Evolutionary conservation across 2,888 invertebrate species (phyloP).

Genomic region (Cabera pusaria): DNA sequence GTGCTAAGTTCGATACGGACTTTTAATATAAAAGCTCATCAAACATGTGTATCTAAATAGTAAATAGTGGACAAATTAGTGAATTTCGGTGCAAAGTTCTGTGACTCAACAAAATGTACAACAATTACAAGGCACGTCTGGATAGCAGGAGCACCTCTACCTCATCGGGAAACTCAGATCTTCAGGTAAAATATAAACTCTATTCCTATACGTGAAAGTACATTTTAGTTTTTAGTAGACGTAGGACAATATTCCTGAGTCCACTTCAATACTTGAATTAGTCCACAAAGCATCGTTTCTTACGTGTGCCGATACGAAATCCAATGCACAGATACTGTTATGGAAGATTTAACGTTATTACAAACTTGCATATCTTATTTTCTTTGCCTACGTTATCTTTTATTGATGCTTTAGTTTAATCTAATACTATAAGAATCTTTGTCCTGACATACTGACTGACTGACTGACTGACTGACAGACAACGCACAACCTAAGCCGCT

Average conservation of each 20-base stretch:
- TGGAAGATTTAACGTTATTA: slow-evolving; percentile 9
- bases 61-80: slow-evolving; percentile 19
- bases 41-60: too few relatives aligned
- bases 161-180: slow-evolving; percentile 69
- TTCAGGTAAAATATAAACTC: slow-evolving; percentile 57
- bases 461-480: too few relatives aligned
- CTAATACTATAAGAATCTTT: too few relatives aligned
- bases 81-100: slow-evolving; percentile 9
- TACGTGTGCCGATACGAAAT: slow-evolving; percentile 9
- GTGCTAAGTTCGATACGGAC: slow-evolving; percentile 38
- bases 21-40: too few relatives aligned
- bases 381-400: too few relatives aligned
- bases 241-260: too few relatives aligned
- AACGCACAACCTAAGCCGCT: too few relatives aligned
- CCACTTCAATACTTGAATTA: too few relatives aligned
- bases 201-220: slow-evolving; percentile 3
- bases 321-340: slow-evolving; percentile 8
- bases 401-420: too few relatives aligned
- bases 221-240: too few relatives aligned
- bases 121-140: slow-evolving; percentile 57
- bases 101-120: slow-evolving; percentile 48
- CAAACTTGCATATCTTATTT: slow-evolving; percentile 1
- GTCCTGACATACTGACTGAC: too few relatives aligned
- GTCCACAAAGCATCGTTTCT: slow-evolving; percentile 6
- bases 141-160: slow-evolving; percentile 65